Conservation (phyloP, 2,888 invertebrate genomes). For the Argyra leucocephala region DNA sequence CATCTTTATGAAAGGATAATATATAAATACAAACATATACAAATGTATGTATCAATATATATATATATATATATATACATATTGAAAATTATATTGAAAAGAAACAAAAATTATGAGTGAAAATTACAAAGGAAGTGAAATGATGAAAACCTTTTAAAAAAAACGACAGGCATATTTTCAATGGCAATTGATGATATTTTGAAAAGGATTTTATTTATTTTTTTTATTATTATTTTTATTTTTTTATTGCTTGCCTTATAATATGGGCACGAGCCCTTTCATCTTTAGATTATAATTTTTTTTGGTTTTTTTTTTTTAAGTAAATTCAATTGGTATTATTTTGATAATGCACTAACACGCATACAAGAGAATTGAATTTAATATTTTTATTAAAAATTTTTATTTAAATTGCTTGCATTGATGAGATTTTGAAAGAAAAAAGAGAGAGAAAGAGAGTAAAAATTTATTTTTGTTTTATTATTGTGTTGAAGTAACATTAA, state of each 20-base stretch:
- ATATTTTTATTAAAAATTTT: background rate
- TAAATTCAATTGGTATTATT: background rate
- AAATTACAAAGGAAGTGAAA: background rate
- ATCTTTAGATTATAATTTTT: too few relatives aligned
- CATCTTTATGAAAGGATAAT: too few relatives aligned
- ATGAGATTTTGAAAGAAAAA: too few relatives aligned
- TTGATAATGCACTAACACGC: background rate
- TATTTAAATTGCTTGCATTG: background rate
- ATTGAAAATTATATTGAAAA: background rate
- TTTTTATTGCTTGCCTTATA: background rate
- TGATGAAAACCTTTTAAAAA: background rate
- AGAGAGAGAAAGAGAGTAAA: too few relatives aligned
- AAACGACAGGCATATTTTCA: slow-evolving; percentile 1
- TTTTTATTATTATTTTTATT: background rate
- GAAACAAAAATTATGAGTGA: background rate
- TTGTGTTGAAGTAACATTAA: too few relatives aligned
- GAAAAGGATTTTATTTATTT: background rate
- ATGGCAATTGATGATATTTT: background rate
- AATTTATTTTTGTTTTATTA: too few relatives aligned
- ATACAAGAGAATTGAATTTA: background rate
- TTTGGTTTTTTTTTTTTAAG: background rate
- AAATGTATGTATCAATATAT: too few relatives aligned
- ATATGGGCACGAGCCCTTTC: background rate
- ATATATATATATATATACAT: too few relatives aligned
- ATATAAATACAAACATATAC: too few relatives aligned